These are phyloP conservation scores for Chaetodon trifasciatus DNA, from an alignment of 2,797 vertebrate genomes.

Conservation along the genomic window DNA sequence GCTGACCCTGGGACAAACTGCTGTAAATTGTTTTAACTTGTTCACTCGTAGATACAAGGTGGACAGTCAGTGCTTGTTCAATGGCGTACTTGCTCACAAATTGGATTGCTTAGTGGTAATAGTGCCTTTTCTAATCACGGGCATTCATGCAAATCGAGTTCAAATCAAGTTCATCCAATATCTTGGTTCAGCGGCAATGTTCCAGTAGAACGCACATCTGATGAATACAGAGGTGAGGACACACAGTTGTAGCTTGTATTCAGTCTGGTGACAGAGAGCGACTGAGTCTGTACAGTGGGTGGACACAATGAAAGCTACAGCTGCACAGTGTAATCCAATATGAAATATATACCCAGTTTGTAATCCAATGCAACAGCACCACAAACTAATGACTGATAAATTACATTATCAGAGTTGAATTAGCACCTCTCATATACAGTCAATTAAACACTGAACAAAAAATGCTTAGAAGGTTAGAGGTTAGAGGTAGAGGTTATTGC, in stretches of 20 bases:
- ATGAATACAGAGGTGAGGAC: constrained; percentile 20
- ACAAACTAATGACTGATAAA: neutral
- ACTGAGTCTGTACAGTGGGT: neutral
- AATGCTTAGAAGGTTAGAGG: too few relatives aligned
- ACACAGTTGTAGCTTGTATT: neutral
- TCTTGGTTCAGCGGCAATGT: constrained; percentile 32
- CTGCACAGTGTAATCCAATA: constrained; percentile 5
- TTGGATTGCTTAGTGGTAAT: constrained; percentile 42
- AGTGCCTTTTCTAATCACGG: constrained; percentile 42
- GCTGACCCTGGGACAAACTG: neutral
- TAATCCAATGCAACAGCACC: neutral
- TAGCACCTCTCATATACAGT: neutral
- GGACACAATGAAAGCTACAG: constrained; percentile 1
- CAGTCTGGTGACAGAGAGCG: neutral
- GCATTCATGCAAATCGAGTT: constrained; percentile 57
- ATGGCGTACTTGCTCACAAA: constrained; percentile 32
- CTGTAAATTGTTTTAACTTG: constrained; percentile 39
- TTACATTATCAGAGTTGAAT: neutral
- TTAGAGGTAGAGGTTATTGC: too few relatives aligned
- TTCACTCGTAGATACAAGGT: constrained; percentile 21
- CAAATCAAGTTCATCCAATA: constrained; percentile 61
- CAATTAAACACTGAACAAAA: neutral
- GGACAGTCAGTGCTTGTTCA: constrained; percentile 21
- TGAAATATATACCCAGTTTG: neutral
- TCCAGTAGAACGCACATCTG: constrained; percentile 15